Base-by-base conservation (phyloP, 2,797 vertebrate genomes). In the Coregonus ussuriensis region DNA sequence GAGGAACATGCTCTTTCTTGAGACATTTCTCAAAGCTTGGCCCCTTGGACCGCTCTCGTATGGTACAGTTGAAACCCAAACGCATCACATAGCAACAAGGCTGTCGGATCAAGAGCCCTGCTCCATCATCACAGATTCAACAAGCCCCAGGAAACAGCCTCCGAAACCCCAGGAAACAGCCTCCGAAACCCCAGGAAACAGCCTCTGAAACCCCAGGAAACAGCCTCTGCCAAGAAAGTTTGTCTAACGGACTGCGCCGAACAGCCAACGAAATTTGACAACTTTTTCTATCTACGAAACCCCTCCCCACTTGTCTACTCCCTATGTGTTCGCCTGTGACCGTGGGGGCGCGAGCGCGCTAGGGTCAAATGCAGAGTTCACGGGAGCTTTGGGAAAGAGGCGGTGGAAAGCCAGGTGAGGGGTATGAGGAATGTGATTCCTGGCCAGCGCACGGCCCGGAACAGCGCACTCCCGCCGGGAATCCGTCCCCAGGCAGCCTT, bases 401-500 rank as follows among this genome's bases (percentile, higher is more conserved):
- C 91, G 82, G 88, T 81, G 82, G 85, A 92, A 91, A 91, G 91
- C 91, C 89, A 90, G 88, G 90, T 92, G 91, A 91, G 92, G 91
- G 91, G 88, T 81, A 78, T 78, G 88, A 92, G 92, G 94, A 95
- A 95, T 95, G 93, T 93, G 93, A 93, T 91, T 93, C 88, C 93
- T 88, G 92, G 92, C 93, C 93, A 93, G 93, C 91, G 82, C 80
- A 88, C 87, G 91, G 91, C 89, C 91, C 56, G 71, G 88, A 90
- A 93, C 92, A 90, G 87, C 75, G 77, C 77, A n/a, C 89, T 88
- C 94, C 92, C 83, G 89, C 92, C 89, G 93, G 81, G 94, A 82
- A 91, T 71, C 72, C 78, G 91, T 94, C 94, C 94, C 93, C 93
- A 95, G 94, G 94, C 92, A 93, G 93, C 93, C 93, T 63, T 94